Evolutionary conservation across 2,113 vertebrate genomes (phyloP).

Genomic region (Verasper variegatus): DNA sequence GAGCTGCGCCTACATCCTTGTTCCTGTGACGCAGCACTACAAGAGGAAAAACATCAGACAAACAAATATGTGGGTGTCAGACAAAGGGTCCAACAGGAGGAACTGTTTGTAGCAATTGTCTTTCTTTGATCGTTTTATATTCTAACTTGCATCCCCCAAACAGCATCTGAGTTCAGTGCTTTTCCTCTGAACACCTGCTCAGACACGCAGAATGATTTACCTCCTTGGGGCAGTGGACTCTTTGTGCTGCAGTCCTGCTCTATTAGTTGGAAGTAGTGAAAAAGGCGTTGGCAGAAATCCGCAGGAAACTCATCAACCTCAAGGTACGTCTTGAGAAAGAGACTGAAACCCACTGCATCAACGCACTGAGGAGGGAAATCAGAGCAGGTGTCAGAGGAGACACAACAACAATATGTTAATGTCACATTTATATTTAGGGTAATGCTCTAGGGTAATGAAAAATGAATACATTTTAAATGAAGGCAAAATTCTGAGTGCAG

Average conservation of each 20-base stretch:
- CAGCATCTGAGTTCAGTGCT: background rate
- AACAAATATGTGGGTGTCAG: constrained; percentile 5
- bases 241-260: constrained; percentile 49
- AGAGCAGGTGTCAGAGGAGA: background rate
- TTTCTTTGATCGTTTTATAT: background rate
- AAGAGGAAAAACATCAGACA: constrained; percentile 5
- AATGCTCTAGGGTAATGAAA: no score
- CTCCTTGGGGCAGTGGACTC: constrained; percentile 37
- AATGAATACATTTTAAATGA: no score
- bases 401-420: background rate
- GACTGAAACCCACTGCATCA: constrained; percentile 84
- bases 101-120: background rate
- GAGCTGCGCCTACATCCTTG: background rate
- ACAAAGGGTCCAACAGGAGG: constrained; percentile 1
- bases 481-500: background rate
- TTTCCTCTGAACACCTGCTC: background rate
- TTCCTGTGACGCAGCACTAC: no score
- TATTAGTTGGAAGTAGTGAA: constrained; percentile 86
- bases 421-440: background rate
- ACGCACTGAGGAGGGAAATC: constrained; percentile 77
- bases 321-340: constrained; percentile 90
- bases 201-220: constrained; percentile 40
- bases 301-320: constrained; percentile 85
- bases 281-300: constrained; percentile 86
- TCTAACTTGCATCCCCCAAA: background rate